These are phyloP conservation scores for Scomber scombrus DNA, from an alignment of 2,113 vertebrate species.

Conservation along the genomic window DNA sequence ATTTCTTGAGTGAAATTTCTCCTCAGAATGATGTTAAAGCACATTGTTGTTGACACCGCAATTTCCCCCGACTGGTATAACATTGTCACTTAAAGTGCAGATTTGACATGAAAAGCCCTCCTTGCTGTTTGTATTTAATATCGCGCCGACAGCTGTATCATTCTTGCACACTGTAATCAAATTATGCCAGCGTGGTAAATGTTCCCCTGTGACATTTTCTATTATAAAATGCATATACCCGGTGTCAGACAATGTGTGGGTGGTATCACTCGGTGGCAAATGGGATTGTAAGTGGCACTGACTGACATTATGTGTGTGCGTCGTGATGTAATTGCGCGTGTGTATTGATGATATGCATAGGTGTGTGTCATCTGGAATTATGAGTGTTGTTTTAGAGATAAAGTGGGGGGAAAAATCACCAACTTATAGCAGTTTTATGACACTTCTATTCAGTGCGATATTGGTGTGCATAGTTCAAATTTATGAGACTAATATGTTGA, in stretches of 20 bases:
- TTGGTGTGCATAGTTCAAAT: not conserved
- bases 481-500: not conserved
- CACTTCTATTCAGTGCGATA: slow-evolving; percentile 21
- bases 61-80: slow-evolving; percentile 67
- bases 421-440: slow-evolving; percentile 26
- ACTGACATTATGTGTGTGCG: slow-evolving; percentile 63
- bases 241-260: slow-evolving; percentile 75
- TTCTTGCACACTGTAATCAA: slow-evolving; percentile 80
- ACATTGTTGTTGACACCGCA: slow-evolving; percentile 78
- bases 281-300: slow-evolving; percentile 78
- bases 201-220: slow-evolving; percentile 81
- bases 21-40: slow-evolving; percentile 68
- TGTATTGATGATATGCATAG: slow-evolving; percentile 71
- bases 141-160: slow-evolving; percentile 78
- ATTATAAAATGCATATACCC: slow-evolving; percentile 80
- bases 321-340: slow-evolving; percentile 67
- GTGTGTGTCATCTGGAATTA: slow-evolving; percentile 68
- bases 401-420: slow-evolving; percentile 10
- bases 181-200: slow-evolving; percentile 79
- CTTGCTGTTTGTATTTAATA: slow-evolving; percentile 75
- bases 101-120: slow-evolving; percentile 71
- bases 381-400: slow-evolving; percentile 50
- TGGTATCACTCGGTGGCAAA: slow-evolving; percentile 70
- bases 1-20: slow-evolving; percentile 63
- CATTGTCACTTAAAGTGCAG: slow-evolving; percentile 79